Evolutionary conservation across 2,113 vertebrate genomes (phyloP), one percentile per base, ranked within the genome.

Genomic region (Ptyas mucosa): DNA sequence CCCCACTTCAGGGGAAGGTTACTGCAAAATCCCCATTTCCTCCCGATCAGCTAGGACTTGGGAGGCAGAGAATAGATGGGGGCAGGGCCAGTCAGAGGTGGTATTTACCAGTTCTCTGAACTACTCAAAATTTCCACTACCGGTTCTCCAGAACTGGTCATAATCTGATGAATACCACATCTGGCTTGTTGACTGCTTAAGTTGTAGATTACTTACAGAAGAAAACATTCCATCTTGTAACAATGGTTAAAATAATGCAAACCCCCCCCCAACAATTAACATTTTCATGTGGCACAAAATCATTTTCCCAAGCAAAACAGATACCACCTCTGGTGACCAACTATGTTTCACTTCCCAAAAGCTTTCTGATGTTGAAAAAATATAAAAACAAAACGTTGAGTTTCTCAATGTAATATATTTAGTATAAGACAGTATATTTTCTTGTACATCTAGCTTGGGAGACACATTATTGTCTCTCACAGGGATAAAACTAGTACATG

Each of bases 401-500:
- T 34, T 49, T 85, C 43, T 89, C 5, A 24, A 34, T 75, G 24
- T 61, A 64, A 88, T 39, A 21, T 75, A 69, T 85, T 89, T 46
- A 39, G 1, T 51, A 75, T 0, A 52, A 69, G 10, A 34, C 12
- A 69, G 24, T 15, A 54, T 94, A 96, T 95, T 97, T 97, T 95
- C 95, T 96, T 96, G 94, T 94, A 92, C 23, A 75, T 15, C 64
- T 8, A n/a, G 1, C 86, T 97, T 96, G 94, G 89, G 92, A 94
- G 90, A 92, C 52, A 61, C 93, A 61, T 61, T 20, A 46, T 93
- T 95, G 75, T 81, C 89, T 96, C 34, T 93, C 96, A 93, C 75
- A 95, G 93, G 69, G 89, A 95, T 61, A 93, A 89, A 89, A 95
- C 85, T 93, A 15, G 43, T 87, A 94, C 87, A 96, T 91, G 95